Percentiles rank a stretch among this genome's conserved stretches.
These are phyloP conservation scores for Pomacea maculata DNA, from an alignment of 1,140 invertebrate species.

Conservation along the genomic window DNA sequence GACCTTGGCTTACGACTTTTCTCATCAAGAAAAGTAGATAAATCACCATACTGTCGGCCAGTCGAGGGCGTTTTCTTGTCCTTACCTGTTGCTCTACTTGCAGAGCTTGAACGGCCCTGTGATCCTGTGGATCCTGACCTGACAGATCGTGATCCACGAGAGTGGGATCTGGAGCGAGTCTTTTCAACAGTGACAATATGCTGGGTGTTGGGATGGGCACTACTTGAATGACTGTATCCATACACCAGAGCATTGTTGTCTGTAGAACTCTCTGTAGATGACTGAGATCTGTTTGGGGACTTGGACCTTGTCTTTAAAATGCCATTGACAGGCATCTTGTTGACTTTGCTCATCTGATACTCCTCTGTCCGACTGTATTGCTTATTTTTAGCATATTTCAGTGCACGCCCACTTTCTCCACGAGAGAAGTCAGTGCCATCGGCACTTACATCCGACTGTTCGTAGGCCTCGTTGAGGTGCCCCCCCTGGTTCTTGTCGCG, in stretches of 20 bases:
- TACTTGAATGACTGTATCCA: constrained; percentile 1
- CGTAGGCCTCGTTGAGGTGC: constrained; percentile 12
- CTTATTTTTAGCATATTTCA: constrained; percentile 12
- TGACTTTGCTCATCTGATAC: constrained; percentile 22
- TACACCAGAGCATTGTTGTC: constrained; percentile 19
- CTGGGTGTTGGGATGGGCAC: constrained; percentile 16
- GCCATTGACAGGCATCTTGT: constrained; percentile 3
- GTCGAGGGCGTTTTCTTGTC: background rate
- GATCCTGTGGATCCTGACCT: constrained; percentile 9
- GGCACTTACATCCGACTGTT: background rate
- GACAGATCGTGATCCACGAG: constrained; percentile 1
- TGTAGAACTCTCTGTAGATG: constrained; percentile 17
- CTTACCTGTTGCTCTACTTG: constrained; percentile 8
- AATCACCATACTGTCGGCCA: constrained; percentile 8
- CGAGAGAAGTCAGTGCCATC: constrained; percentile 8
- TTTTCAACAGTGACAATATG: constrained; percentile 12
- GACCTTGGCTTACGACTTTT: constrained; percentile 12
- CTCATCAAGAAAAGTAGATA: constrained; percentile 16
- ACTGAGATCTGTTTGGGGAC: constrained; percentile 20
- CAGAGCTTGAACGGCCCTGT: background rate
- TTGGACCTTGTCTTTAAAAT: constrained; percentile 22
- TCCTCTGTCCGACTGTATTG: constrained; percentile 14
- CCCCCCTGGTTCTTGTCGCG: constrained; percentile 2
- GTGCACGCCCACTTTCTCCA: constrained; percentile 8
- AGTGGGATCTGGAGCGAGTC: constrained; percentile 10